A percentile compares a stretch with the other conserved stretches of the same genome.
These are phyloP conservation scores for Phorcus lineatus DNA, from an alignment of 2,888 invertebrate genomes.

Conservation along the genomic window DNA sequence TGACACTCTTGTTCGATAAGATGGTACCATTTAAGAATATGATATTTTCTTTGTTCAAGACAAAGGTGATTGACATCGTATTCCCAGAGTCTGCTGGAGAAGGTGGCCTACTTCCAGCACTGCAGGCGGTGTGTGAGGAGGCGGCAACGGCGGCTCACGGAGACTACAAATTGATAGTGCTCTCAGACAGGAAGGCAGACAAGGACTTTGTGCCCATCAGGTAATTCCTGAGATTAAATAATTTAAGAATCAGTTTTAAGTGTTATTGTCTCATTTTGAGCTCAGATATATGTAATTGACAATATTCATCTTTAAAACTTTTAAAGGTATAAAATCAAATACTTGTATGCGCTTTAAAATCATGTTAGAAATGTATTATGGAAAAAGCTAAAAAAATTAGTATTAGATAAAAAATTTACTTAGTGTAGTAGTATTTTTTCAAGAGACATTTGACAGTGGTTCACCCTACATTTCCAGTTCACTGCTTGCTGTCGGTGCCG, in stretches of 20 bases:
- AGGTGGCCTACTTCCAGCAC: slow-evolving; percentile 85
- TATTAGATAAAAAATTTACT: no score
- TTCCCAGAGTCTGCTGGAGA: slow-evolving; percentile 86
- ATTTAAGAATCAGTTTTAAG: background rate
- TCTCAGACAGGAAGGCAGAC: slow-evolving; percentile 85
- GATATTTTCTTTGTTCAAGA: slow-evolving; percentile 72
- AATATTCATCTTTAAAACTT: no score
- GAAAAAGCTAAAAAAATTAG: no score
- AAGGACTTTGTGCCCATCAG: slow-evolving; percentile 77
- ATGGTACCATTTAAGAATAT: no score
- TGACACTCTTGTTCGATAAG: no score
- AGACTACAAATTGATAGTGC: slow-evolving; percentile 89
- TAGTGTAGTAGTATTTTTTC: no score
- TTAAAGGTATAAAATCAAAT: no score
- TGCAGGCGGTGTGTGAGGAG: slow-evolving; percentile 87
- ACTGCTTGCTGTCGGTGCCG: slow-evolving; percentile 90
- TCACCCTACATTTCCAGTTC: slow-evolving; percentile 81
- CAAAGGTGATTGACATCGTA: slow-evolving; percentile 91
- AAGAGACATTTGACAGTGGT: no score
- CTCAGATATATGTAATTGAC: no score
- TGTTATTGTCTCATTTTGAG: no score
- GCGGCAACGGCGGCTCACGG: slow-evolving; percentile 86
- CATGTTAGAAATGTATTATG: no score
- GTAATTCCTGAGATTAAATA: slow-evolving; percentile 62
- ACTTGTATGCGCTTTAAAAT: no score